These are phyloP conservation scores for Mythimna loreyi DNA, from an alignment of 2,888 invertebrate species.

Conservation along the genomic window DNA sequence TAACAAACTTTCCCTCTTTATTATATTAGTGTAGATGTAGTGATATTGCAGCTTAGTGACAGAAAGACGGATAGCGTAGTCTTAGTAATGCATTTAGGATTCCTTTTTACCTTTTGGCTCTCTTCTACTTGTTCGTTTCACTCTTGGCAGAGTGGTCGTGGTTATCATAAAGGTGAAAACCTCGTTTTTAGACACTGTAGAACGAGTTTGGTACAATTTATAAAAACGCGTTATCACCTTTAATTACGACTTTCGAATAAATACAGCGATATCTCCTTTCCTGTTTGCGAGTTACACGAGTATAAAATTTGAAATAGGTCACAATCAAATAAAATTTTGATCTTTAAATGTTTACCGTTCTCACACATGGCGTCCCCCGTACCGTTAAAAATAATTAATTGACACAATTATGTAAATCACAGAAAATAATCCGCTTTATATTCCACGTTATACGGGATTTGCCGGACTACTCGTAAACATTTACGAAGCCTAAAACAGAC, in stretches of 20 bases:
- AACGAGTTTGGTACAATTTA: no score
- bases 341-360: not conserved
- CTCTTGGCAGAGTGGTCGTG: no score
- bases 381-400: conserved; percentile 39
- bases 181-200: no score
- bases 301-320: not conserved
- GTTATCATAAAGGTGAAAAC: no score
- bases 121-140: no score
- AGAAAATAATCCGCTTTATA: conserved; percentile 40
- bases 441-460: conserved; percentile 49
- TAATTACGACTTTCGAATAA: not conserved
- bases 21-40: no score
- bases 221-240: not conserved
- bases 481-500: conserved; percentile 25
- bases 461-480: conserved; percentile 55
- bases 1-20: no score
- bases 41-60: no score
- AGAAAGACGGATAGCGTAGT: no score
- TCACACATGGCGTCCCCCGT: conserved; percentile 11
- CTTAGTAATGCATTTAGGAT: no score
- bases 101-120: no score
- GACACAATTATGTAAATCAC: conserved; percentile 54
- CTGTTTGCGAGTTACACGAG: not conserved
- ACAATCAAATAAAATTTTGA: not conserved
- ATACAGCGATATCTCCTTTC: not conserved